Evolutionary conservation across 2,888 invertebrate genomes (phyloP), one percentile per base, ranked within the genome.

Genomic region (Stictocephala bisonia): DNA sequence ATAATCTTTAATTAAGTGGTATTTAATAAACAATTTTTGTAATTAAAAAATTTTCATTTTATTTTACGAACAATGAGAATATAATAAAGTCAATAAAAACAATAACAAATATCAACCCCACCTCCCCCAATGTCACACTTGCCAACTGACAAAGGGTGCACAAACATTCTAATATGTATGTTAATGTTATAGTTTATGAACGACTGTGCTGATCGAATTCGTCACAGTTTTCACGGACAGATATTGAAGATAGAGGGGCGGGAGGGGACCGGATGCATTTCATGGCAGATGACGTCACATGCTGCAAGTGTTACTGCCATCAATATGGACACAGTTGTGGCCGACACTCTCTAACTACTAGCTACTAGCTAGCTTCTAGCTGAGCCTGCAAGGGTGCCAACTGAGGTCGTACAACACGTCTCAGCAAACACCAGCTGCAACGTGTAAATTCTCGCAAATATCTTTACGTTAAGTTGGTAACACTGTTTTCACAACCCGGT

Each of bases 271-370:
- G 35, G 60, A 60, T 60, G 60, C 60, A 60, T 15, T 60, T 60
- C 60, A 60, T 60, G 13, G 60, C 60, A 35, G 40, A 29, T 60
- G 60, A 60, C 60, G 60, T 60, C 60, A 60, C 35, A n/a, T n/a
- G 15, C 1, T 50, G 67, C 67, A 67, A 67, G 67, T 68, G 68
- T 68, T 22, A 31, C 48, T 29, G 51, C 24, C 68, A 68, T 68
- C 68, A 68, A 68, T 68, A 68, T 51, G n/a, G 22, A 20, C 67
- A 24, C 68, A 68, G 68, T 68, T 68, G 68, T 29, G n/a, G 40
- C 1, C 53, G 68, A 68, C 68, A 68, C 67, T 29, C 50, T 15
- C 6, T n/a, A n/a, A n/a, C n/a, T n/a, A n/a, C n/a, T n/a, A n/a
- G n/a, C n/a, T n/a, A n/a, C n/a, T n/a, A n/a, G n/a, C n/a, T n/a